Conservation (phyloP, 2,888 invertebrate genomes). For the Toxonevra muliebris region DNA sequence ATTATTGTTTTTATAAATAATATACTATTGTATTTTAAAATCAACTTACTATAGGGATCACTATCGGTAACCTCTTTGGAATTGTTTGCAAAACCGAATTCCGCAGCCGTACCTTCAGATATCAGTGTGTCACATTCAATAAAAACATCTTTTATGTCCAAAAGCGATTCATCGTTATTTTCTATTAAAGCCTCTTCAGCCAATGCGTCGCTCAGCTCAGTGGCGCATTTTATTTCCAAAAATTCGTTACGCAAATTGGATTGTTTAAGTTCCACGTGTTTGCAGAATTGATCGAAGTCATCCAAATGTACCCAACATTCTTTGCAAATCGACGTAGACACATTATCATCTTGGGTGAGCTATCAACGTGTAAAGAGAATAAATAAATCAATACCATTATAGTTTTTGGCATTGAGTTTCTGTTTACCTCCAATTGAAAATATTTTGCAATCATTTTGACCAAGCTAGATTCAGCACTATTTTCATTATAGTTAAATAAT, state of each 20-base stretch:
- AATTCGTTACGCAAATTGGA: conserved; percentile 40
- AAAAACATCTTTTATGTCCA: no score
- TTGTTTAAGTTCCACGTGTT: conserved; percentile 40
- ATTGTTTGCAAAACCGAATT: no score
- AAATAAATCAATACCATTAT: no score
- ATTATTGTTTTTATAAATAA: no score
- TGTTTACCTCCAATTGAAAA: conserved; percentile 49
- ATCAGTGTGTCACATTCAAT: no score
- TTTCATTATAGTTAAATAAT: conserved; percentile 37
- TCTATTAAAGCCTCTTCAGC: no score
- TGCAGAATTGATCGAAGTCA: conserved; percentile 41
- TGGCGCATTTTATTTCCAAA: conserved; percentile 36
- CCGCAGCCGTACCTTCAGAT: no score
- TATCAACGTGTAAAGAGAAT: conserved; percentile 25
- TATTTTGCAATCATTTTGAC: conserved; percentile 54
- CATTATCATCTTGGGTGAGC: conserved; percentile 40
- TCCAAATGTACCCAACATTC: conserved; percentile 43
- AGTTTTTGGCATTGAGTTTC: conserved; percentile 29
- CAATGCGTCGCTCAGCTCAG: conserved; percentile 3
- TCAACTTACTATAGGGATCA: no score
- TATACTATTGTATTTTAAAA: no score
- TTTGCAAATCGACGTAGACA: conserved; percentile 42
- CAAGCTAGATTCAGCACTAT: conserved; percentile 45
- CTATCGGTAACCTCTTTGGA: no score
- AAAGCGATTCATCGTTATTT: no score